These are phyloP conservation scores for Lordiphosa stackelbergi DNA, from an alignment of 1,140 invertebrate species.

Conservation along the genomic window DNA sequence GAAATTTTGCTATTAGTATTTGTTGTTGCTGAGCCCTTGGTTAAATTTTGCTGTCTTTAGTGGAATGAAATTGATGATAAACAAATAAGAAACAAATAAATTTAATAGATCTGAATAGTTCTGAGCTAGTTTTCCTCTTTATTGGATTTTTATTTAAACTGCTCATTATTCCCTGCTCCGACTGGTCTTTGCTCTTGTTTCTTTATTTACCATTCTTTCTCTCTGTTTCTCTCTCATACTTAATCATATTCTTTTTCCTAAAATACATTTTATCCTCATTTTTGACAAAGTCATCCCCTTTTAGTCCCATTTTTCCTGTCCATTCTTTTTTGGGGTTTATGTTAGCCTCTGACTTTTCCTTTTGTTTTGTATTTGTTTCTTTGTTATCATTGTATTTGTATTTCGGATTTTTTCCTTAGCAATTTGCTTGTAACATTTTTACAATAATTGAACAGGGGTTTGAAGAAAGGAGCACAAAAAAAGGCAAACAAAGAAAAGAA, in stretches of 20 bases:
- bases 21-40: too few species aligned
- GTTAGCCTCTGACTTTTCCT: too few species aligned
- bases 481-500: background rate
- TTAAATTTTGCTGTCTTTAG: too few species aligned
- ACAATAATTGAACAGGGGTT: constrained; percentile 4
- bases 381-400: constrained; percentile 14
- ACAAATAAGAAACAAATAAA: too few species aligned
- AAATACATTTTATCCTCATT: constrained; percentile 2
- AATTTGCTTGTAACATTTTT: constrained; percentile 2
- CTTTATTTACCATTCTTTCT: background rate
- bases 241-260: constrained; percentile 6
- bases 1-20: too few species aligned
- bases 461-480: background rate
- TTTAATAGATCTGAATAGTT: too few species aligned
- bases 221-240: background rate
- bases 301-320: background rate
- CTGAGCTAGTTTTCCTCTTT: too few species aligned
- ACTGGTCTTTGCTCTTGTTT: background rate
- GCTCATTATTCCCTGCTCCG: too few species aligned
- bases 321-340: background rate
- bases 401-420: constrained; percentile 5
- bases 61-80: too few species aligned
- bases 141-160: too few species aligned
- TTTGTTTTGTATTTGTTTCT: constrained; percentile 6
- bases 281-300: background rate